phyloP scores from a whole-genome alignment of 2,888 invertebrate genomes.

The Polyommatus iphigenia region DNA sequence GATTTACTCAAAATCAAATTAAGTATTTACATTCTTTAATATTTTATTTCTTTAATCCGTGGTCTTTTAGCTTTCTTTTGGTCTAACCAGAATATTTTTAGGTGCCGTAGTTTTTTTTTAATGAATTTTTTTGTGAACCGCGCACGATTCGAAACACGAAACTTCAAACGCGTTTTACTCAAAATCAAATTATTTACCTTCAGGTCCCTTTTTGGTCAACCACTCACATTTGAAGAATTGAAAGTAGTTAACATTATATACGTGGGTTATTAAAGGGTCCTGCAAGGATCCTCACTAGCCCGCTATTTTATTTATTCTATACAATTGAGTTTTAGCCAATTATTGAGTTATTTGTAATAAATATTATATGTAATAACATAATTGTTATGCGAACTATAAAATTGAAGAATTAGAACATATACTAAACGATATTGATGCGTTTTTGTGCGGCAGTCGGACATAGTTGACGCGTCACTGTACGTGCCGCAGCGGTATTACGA shows the following conservation, averaged over 20 bases:
- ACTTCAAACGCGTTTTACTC: too few species aligned
- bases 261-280: not conserved
- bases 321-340: not conserved
- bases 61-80: too few species aligned
- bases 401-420: not conserved
- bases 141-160: too few species aligned
- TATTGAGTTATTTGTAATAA: not conserved
- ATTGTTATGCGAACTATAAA: not conserved
- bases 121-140: too few species aligned
- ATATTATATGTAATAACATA: not conserved
- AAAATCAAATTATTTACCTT: too few species aligned
- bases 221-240: not conserved
- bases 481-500: constrained; percentile 74
- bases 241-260: not conserved
- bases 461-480: constrained; percentile 63
- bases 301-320: not conserved
- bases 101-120: too few species aligned
- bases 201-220: too few species aligned
- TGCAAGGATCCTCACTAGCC: not conserved
- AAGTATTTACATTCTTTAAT: too few species aligned
- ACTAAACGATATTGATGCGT: not conserved
- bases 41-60: too few species aligned
- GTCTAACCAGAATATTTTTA: too few species aligned
- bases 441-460: constrained; percentile 59
- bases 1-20: too few species aligned